Evolutionary conservation across 2,797 vertebrate genomes (phyloP).

Genomic region (Chelon auratus): DNA sequence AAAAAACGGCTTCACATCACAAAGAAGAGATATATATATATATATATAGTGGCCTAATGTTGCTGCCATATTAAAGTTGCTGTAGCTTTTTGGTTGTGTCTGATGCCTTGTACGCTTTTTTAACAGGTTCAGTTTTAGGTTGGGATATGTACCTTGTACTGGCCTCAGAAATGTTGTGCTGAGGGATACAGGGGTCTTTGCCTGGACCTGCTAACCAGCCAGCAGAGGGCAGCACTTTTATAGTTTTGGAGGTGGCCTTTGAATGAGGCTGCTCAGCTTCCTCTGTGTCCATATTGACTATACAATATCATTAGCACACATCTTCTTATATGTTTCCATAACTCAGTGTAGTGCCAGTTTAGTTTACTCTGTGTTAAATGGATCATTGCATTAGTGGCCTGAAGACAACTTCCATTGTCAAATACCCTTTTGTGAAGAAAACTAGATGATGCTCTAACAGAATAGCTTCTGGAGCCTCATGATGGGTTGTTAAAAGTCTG

Average conservation of each 20-base stretch:
- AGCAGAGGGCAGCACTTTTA: constrained; percentile 74
- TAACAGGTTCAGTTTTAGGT: too few relatives aligned
- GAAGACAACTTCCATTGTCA: constrained; percentile 3
- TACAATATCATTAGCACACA: too few relatives aligned
- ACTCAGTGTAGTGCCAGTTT: neutral
- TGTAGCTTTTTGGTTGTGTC: neutral
- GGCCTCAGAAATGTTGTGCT: neutral
- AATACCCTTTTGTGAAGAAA: neutral
- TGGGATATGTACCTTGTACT: too few relatives aligned
- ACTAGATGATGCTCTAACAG: neutral
- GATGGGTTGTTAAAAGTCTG: too few relatives aligned
- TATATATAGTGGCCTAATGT: too few relatives aligned
- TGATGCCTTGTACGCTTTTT: neutral
- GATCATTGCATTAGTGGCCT: neutral
- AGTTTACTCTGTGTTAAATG: constrained; percentile 1
- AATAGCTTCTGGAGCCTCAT: constrained; percentile 11
- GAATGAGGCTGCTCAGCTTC: neutral
- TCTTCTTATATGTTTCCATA: neutral
- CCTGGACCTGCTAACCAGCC: constrained; percentile 30
- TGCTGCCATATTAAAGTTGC: neutral
- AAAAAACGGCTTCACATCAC: too few relatives aligned
- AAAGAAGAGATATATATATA: too few relatives aligned
- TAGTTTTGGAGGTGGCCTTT: constrained; percentile 38
- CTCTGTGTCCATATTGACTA: too few relatives aligned
- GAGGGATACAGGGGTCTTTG: neutral